Evolutionary conservation across 2,113 vertebrate species (phyloP), one percentile per base, ranked within the genome.

Genomic region (Vidua chalybeata): DNA sequence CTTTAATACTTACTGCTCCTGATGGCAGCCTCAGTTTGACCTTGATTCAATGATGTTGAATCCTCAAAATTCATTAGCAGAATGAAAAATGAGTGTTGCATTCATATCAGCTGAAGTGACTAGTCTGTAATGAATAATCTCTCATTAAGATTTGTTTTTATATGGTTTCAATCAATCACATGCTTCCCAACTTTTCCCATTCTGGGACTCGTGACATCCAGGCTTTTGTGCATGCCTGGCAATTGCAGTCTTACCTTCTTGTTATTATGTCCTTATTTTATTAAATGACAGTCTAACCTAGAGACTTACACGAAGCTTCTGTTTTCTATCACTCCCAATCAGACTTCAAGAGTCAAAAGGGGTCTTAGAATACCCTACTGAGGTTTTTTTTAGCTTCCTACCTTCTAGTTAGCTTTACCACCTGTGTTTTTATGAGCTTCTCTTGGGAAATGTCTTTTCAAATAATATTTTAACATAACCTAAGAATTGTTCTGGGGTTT

Each of bases 141-240:
- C 15, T 59, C 21, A 45, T 4, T 35, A 5, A 48, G 4, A 51
- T 59, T 4, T 22, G 14, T 10, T 84, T 72, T 77, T 31, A 13
- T 11, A 8, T 35, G 2, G 13, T 33, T 71, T 72, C 80, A 69
- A 61, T 7, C 23, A 79, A 23, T 5, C 18, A 27, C 0, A 0
- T 84, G 27, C 54, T 85, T 9, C 31, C 12, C 23, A 77, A 0
- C 7, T 86, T 66, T 19, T 73, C 22, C 37, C 18, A 6, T 66
- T 77, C 54, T 46, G 87, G 55, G 26, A 64, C 33, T 61, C 11
- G 20, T n/a, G 55, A n/a, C 17, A 18, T 69, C 35, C 39, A 56
- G 37, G 23, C 23, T 89, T 93, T 82, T 0, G 0, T 64, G n/a
- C 11, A 10, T 10, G 10, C 17, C 66, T 68, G 58, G 52, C 45